Evolutionary conservation across 2,113 vertebrate species (phyloP), one percentile per base, ranked within the genome.

Genomic region (Brachionichthys hirsutus): DNA sequence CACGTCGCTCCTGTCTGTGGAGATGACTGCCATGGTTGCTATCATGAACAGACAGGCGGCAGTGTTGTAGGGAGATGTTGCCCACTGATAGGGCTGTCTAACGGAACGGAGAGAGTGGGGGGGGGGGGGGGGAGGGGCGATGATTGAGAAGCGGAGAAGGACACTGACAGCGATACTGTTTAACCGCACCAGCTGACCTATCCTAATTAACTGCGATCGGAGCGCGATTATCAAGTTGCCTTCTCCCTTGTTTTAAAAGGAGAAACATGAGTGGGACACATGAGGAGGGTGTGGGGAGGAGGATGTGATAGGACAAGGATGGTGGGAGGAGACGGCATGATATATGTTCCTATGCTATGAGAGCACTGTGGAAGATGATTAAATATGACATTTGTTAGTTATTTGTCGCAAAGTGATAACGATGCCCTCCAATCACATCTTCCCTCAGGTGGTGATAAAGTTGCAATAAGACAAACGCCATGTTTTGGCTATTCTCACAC

Each of bases 181-280:
- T 76, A 74, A 85, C 80, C 88, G 80, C 86, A 85, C 87, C 77
- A 20, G 30, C 71, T 90, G 82, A 92, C 86, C 81, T 84, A 62
- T 73, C 48, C 72, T 77, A 84, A 89, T 90, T 89, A 89, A 73
- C 77, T 72, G 67, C 57, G 75, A 88, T 81, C 79, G 76, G 77
- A 84, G 80, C 66, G 67, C 51, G 78, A 86, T 88, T 83, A 90
- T 89, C 83, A 83, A 81, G 77, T 78, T 51, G 72, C 79, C 74
- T 81, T 54, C 62, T 78, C 70, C 64, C 68, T 86, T 77, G 65
- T 80, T 86, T 80, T 76, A 62, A 57, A 77, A 55, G 61, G 47
- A 35, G 61, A 78, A 52, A 49, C 63, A 49, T 24, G 44, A 67
- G 78, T 57, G 65, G 63, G 73, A 67, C 49, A 54, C 52, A 43